These are phyloP conservation scores for Drosophila melanica DNA, from an alignment of 1,140 invertebrate genomes.

Conservation along the genomic window DNA sequence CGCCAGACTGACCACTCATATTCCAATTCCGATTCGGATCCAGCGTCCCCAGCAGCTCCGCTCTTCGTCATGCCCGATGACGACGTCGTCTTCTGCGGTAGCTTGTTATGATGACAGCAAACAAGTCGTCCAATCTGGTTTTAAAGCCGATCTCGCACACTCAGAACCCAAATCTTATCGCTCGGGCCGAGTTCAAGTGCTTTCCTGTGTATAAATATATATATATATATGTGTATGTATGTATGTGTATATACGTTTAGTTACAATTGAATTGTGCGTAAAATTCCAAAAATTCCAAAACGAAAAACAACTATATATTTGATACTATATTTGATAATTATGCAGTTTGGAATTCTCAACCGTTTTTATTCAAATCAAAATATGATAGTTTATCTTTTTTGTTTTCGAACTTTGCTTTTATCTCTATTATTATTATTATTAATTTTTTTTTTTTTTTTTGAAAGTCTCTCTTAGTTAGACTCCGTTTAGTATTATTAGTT, in stretches of 20 bases:
- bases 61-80: slow-evolving; percentile 24
- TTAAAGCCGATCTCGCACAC: slow-evolving; percentile 23
- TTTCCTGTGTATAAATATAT: slow-evolving; percentile 25
- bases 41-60: not conserved
- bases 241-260: too few species aligned
- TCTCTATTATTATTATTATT: not conserved
- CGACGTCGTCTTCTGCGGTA: slow-evolving; percentile 52
- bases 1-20: slow-evolving; percentile 1
- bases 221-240: too few species aligned
- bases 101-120: slow-evolving; percentile 77
- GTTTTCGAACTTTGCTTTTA: slow-evolving; percentile 7
- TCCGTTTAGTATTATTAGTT: slow-evolving; percentile 33
- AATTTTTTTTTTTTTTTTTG: slow-evolving; percentile 40
- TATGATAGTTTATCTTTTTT: slow-evolving; percentile 54
- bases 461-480: slow-evolving; percentile 59
- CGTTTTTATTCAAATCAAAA: slow-evolving; percentile 64
- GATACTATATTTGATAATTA: slow-evolving; percentile 57
- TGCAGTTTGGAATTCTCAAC: slow-evolving; percentile 48
- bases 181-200: slow-evolving; percentile 16
- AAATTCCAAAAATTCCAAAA: slow-evolving; percentile 26
- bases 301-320: slow-evolving; percentile 5
- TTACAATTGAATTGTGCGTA: slow-evolving; percentile 20
- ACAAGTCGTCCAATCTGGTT: slow-evolving; percentile 74
- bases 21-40: too few species aligned
- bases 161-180: slow-evolving; percentile 26